Percentiles rank a stretch among this genome's conserved stretches.
phyloP scores from a whole-genome alignment of 92 coral and sea anemone species.

The Zoanthus gigantus region DNA sequence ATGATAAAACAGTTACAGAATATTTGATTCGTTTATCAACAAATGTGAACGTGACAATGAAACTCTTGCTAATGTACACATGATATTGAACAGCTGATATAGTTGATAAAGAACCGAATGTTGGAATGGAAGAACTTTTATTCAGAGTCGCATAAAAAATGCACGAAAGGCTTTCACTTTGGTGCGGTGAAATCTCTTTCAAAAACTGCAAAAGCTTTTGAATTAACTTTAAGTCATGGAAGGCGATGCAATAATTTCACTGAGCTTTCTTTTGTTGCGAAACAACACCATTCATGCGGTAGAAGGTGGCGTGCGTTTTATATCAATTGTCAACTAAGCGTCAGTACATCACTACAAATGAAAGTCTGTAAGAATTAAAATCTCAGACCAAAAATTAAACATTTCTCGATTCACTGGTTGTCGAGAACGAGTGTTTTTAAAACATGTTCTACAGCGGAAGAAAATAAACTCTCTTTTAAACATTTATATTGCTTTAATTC shows the following conservation, averaged over 20 bases:
- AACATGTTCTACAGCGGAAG: conserved; percentile 22
- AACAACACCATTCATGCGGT: conserved; percentile 12
- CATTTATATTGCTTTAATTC: conserved; percentile 8
- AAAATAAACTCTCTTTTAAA: conserved; percentile 6
- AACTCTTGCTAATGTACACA: not conserved
- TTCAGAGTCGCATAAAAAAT: not conserved
- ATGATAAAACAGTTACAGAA: not conserved
- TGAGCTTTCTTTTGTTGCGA: conserved; percentile 24
- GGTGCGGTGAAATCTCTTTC: not conserved
- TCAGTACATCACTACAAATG: conserved; percentile 6
- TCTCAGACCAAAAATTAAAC: not conserved
- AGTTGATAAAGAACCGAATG: not conserved
- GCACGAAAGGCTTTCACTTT: not conserved
- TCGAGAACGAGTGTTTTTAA: not conserved
- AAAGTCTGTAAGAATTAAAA: not conserved
- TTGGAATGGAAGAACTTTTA: not conserved
- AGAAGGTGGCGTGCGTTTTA: conserved; percentile 24
- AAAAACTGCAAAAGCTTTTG: not conserved
- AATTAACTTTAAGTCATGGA: not conserved
- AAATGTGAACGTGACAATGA: not conserved
- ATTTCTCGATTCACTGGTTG: no score
- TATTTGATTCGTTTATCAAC: not conserved
- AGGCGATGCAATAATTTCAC: not conserved
- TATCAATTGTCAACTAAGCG: conserved; percentile 8
- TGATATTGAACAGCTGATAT: conserved; percentile 6